Conservation (phyloP, 2,797 vertebrate genomes). For the Brachyalestes nurse region DNA sequence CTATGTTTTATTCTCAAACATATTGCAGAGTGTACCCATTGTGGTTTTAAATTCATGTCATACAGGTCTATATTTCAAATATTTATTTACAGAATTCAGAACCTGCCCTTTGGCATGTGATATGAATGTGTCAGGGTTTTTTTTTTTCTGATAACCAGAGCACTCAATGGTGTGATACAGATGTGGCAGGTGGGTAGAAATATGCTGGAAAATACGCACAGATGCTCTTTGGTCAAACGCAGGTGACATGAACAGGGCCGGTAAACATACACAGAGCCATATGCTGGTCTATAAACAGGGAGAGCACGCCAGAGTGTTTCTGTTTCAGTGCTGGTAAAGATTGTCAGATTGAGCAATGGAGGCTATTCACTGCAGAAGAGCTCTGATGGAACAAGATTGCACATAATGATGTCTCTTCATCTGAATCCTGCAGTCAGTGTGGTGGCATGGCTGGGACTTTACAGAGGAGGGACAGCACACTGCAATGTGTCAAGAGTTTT, state of each 20-base stretch:
- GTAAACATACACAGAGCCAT: not conserved
- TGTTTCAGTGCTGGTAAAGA: slow-evolving; percentile 33
- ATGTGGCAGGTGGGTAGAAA: not conserved
- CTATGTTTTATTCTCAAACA: too few species aligned
- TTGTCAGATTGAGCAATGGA: slow-evolving; percentile 19
- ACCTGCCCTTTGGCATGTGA: not conserved
- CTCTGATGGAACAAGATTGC: slow-evolving; percentile 58
- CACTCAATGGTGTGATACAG: not conserved
- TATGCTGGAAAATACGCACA: too few species aligned
- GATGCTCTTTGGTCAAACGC: not conserved
- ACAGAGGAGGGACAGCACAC: slow-evolving; percentile 45
- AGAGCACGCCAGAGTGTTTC: not conserved
- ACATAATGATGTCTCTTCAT: slow-evolving; percentile 59
- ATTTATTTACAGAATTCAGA: not conserved
- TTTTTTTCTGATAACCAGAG: not conserved
- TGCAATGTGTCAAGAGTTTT: slow-evolving; percentile 56
- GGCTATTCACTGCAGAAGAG: slow-evolving; percentile 39
- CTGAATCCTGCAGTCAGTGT: slow-evolving; percentile 44
- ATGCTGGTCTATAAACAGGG: not conserved
- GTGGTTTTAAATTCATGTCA: not conserved
- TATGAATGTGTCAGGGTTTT: not conserved
- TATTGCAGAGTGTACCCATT: too few species aligned
- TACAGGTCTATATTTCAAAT: not conserved
- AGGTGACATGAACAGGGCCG: not conserved
- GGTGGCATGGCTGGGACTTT: slow-evolving; percentile 38